Conservation (phyloP, 2,113 vertebrate species). For the Sceloporus tristichus region DNA sequence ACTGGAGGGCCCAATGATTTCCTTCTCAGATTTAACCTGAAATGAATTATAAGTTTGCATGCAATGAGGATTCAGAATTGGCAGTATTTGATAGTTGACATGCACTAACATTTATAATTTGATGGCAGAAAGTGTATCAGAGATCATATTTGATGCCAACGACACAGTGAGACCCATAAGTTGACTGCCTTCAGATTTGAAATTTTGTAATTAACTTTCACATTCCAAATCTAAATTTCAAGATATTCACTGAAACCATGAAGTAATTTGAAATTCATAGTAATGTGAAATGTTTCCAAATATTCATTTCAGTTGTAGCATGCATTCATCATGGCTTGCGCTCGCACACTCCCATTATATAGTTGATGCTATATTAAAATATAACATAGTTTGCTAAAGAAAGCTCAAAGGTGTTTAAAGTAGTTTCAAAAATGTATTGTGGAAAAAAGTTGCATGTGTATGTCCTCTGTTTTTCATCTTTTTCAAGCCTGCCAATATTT, state of each 20-base stretch:
- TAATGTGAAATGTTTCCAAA: conserved; percentile 6
- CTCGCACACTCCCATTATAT: not conserved
- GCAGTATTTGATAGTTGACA: not conserved
- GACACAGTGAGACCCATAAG: not conserved
- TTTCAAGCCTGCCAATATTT: conserved; percentile 47
- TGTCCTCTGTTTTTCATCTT: not conserved
- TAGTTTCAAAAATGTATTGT: not conserved
- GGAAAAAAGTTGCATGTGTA: conserved; percentile 9
- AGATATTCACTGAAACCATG: not conserved
- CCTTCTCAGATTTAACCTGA: not conserved
- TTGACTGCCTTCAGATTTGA: not conserved
- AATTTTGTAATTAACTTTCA: not conserved
- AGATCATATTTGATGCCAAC: not conserved
- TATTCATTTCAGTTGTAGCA: conserved; percentile 16
- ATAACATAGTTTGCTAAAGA: not conserved
- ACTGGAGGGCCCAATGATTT: too few relatives aligned
- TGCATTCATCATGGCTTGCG: not conserved
- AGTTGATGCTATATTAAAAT: conserved; percentile 13
- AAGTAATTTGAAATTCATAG: not conserved
- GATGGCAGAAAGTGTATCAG: not conserved
- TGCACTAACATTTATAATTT: not conserved
- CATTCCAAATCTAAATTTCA: not conserved
- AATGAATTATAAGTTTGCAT: not conserved
- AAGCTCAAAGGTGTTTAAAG: conserved; percentile 19
- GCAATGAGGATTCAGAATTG: not conserved